These are phyloP conservation scores for human (Homo sapiens) DNA, from an alignment of 2,113 vertebrate species.

Conservation along the genomic window DNA sequence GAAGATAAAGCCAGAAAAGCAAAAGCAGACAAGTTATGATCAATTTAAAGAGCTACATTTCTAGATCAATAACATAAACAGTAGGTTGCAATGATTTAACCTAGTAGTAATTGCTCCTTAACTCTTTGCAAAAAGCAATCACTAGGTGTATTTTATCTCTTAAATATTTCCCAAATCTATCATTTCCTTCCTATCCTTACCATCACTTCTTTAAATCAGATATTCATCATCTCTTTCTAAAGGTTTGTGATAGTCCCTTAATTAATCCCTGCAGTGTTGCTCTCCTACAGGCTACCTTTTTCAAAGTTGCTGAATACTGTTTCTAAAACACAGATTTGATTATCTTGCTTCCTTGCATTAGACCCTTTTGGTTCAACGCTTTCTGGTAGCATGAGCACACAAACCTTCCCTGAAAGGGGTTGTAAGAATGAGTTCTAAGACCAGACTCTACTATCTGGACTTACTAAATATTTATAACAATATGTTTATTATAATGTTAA, in stretches of 20 bases:
- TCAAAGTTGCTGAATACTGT: neutral
- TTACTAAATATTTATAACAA: neutral
- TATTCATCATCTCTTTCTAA: neutral
- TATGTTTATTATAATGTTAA: neutral
- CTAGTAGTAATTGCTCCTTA: neutral
- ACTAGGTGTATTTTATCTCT: neutral
- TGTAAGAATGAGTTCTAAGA: neutral
- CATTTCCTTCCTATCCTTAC: neutral
- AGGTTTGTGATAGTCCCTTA: neutral
- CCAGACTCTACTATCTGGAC: neutral
- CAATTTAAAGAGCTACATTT: neutral
- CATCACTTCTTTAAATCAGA: neutral
- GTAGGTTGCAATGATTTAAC: neutral
- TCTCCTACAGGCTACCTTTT: neutral
- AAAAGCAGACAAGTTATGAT: neutral
- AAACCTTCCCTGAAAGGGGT: neutral
- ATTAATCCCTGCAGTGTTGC: neutral
- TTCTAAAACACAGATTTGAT: neutral
- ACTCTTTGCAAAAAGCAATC: neutral
- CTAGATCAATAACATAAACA: neutral
- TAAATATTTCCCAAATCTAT: neutral
- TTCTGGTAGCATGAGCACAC: neutral
- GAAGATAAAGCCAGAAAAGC: neutral
- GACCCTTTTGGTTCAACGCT: neutral
- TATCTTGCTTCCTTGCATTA: neutral